These are phyloP conservation scores for Schizopygopsis pylzovi DNA, from an alignment of 2,797 vertebrate genomes.

Conservation along the genomic window DNA sequence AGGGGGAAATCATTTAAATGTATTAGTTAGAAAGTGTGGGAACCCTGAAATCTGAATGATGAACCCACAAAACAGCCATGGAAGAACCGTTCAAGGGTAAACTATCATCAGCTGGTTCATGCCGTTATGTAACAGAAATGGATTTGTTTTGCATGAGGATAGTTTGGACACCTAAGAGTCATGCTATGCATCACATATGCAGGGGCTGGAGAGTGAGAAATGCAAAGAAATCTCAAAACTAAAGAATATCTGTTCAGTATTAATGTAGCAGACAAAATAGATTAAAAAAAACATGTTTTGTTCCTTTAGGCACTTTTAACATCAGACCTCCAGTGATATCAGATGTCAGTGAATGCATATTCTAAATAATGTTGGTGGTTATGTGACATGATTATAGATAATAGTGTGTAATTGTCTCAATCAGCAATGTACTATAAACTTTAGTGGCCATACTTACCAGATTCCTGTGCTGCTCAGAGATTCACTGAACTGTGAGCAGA, in stretches of 20 bases:
- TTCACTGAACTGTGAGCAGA: slow-evolving; percentile 58
- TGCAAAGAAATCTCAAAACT: slow-evolving; percentile 36
- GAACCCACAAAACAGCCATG: not conserved
- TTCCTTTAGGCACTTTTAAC: slow-evolving; percentile 51
- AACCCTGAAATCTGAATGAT: not conserved
- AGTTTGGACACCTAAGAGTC: slow-evolving; percentile 17
- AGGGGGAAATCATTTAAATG: not conserved
- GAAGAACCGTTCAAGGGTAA: not conserved
- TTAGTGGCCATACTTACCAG: slow-evolving; percentile 63
- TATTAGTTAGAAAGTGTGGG: not conserved
- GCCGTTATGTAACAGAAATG: slow-evolving; percentile 15
- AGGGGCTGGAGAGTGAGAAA: slow-evolving; percentile 41
- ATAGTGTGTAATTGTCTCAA: slow-evolving; percentile 64
- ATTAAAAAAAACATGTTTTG: slow-evolving; percentile 50
- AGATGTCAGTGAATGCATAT: slow-evolving; percentile 60
- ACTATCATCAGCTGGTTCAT: slow-evolving; percentile 1
- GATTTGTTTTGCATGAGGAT: slow-evolving; percentile 43
- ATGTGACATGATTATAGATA: slow-evolving; percentile 65
- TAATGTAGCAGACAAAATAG: slow-evolving; percentile 50
- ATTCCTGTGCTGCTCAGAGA: slow-evolving; percentile 64
- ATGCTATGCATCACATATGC: slow-evolving; percentile 55
- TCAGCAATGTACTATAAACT: slow-evolving; percentile 64
- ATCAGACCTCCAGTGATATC: slow-evolving; percentile 57
- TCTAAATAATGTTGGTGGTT: slow-evolving; percentile 60
- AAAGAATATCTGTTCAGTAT: slow-evolving; percentile 40